These are phyloP conservation scores for Chitala chitala DNA, from an alignment of 2,113 vertebrate species.

Conservation along the genomic window DNA sequence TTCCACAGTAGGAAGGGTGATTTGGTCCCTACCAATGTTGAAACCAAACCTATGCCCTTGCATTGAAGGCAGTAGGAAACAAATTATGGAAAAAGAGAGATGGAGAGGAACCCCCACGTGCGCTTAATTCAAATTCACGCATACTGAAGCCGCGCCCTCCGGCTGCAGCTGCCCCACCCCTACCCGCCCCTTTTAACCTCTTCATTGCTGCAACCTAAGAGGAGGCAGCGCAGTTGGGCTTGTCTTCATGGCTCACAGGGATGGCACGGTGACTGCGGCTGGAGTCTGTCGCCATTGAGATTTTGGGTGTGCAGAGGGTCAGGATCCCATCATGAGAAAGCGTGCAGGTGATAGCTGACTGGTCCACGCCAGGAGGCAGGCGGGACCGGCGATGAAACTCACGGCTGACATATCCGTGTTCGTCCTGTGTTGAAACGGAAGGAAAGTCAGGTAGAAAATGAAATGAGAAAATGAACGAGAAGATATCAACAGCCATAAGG, in stretches of 20 bases:
- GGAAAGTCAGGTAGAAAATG: background rate
- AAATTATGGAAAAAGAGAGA: too few species aligned
- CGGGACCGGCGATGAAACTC: slow-evolving; percentile 91
- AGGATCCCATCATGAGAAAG: slow-evolving; percentile 83
- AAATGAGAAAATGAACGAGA: background rate
- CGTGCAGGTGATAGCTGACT: slow-evolving; percentile 76
- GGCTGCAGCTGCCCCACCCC: slow-evolving; percentile 18
- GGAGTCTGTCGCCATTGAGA: slow-evolving; percentile 65
- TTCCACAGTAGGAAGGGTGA: too few species aligned
- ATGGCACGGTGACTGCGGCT: slow-evolving; percentile 75
- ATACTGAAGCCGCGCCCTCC: background rate
- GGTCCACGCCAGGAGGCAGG: slow-evolving; percentile 81
- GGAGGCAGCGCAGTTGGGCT: slow-evolving; percentile 69
- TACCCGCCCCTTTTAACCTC: background rate
- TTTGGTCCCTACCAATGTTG: too few species aligned
- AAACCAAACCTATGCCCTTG: too few species aligned
- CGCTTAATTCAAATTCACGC: background rate
- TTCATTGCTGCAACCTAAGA: slow-evolving; percentile 57
- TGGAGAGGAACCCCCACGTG: slow-evolving; percentile 33
- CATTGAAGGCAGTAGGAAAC: too few species aligned
- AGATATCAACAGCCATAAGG: background rate
- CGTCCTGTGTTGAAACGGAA: slow-evolving; percentile 65
- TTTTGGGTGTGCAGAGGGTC: slow-evolving; percentile 79
- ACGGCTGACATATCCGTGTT: slow-evolving; percentile 84
- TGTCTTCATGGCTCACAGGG: slow-evolving; percentile 82